phyloP scores from a whole-genome alignment of 2,113 vertebrate genomes.

The Callipepla squamata region DNA sequence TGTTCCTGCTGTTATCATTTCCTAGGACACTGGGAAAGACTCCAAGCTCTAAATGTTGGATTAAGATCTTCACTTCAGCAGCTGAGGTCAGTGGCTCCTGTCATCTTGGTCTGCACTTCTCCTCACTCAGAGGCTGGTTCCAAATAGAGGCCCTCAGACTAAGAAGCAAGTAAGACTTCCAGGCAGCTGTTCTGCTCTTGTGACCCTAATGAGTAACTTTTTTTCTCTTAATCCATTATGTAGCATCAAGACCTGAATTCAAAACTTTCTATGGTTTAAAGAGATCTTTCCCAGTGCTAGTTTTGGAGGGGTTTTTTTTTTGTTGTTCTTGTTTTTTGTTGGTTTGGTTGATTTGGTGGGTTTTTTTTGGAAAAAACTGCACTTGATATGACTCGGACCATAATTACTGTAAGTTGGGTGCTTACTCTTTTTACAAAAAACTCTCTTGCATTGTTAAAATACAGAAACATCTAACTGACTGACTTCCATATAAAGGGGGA shows the following conservation, averaged over 20 bases:
- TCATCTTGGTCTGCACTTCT: neutral
- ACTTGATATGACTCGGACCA: neutral
- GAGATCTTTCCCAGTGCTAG: neutral
- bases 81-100: neutral
- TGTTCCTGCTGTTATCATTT: neutral
- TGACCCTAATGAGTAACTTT: neutral
- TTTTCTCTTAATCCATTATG: slow-evolving; percentile 16
- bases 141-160: neutral
- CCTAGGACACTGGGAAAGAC: neutral
- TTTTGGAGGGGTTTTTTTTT: neutral
- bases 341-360: too few relatives aligned
- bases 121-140: neutral
- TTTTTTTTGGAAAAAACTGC: neutral
- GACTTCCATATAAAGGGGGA: slow-evolving; percentile 45
- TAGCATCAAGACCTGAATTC: neutral
- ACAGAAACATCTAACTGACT: slow-evolving; percentile 31
- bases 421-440: neutral
- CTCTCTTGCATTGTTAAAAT: slow-evolving; percentile 44
- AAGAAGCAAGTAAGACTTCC: neutral
- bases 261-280: neutral
- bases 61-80: neutral
- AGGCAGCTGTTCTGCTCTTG: neutral
- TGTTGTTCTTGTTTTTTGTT: too few relatives aligned
- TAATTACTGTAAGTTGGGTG: slow-evolving; percentile 15
- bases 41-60: neutral